Conservation (phyloP, 2,797 vertebrate genomes). For the Myiotriccus ornatus region DNA sequence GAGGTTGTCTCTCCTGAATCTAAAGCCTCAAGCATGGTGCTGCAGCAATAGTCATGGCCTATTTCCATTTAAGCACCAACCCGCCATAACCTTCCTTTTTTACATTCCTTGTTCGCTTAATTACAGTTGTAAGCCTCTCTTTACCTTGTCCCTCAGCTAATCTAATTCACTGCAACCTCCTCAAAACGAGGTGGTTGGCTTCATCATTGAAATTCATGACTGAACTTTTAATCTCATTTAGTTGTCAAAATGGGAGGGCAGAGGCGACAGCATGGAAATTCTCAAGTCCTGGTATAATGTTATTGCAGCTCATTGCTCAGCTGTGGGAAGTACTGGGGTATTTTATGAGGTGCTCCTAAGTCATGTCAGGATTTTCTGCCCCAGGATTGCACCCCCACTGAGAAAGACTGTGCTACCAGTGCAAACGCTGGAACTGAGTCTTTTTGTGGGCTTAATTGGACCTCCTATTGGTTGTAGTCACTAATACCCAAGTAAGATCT, state of each 20-base stretch:
- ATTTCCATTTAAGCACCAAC: neutral
- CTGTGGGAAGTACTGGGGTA: neutral
- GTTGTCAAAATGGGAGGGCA: neutral
- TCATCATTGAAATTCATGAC: neutral
- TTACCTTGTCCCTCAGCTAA: neutral
- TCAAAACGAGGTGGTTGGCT: neutral
- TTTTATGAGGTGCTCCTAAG: neutral
- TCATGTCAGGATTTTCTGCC: neutral
- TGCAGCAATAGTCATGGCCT: neutral
- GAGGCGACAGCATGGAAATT: neutral
- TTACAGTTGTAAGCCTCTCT: neutral
- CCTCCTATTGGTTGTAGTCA: neutral
- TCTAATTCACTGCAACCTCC: neutral
- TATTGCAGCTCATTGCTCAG: neutral
- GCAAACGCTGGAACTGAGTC: neutral
- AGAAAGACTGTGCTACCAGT: neutral
- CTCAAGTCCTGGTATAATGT: neutral
- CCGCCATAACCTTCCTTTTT: neutral
- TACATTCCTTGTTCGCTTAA: neutral
- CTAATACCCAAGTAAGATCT: neutral
- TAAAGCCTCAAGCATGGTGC: neutral
- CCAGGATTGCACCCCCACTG: neutral
- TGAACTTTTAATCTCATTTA: neutral
- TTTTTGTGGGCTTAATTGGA: neutral
- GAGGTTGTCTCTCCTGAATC: neutral